A percentile compares a stretch with the other conserved stretches of the same genome.
These are phyloP conservation scores for Hassar affinis DNA, from an alignment of 2,113 vertebrate species.

Conservation along the genomic window DNA sequence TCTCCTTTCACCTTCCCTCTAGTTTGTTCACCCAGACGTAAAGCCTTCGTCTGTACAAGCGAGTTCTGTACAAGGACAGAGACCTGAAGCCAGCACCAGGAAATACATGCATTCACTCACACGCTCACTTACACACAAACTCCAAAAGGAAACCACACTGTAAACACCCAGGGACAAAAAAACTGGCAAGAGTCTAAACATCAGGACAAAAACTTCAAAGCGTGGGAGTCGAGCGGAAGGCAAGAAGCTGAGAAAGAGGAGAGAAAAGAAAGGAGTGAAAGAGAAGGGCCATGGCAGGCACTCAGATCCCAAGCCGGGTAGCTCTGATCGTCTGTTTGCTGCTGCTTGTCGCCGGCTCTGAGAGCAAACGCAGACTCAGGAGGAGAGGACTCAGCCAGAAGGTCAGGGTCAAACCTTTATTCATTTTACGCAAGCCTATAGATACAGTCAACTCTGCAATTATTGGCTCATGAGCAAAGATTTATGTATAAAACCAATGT, in stretches of 20 bases:
- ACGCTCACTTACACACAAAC: conserved; percentile 31
- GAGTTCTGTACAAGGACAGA: conserved; percentile 52
- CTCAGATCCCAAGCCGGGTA: conserved; percentile 12
- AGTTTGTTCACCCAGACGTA: conserved; percentile 21
- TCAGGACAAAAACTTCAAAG: conserved; percentile 26
- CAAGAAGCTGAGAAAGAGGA: not conserved
- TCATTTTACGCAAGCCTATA: not conserved
- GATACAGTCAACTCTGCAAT: not conserved
- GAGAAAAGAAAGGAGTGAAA: conserved; percentile 21
- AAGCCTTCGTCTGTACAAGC: conserved; percentile 53
- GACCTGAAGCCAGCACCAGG: conserved; percentile 21
- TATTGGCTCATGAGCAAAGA: not conserved
- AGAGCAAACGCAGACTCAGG: conserved; percentile 66
- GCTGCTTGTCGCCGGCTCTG: conserved; percentile 54
- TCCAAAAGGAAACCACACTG: conserved; percentile 31
- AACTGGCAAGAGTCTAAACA: conserved; percentile 3
- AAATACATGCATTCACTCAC: conserved; percentile 19
- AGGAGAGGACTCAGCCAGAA: conserved; percentile 75
- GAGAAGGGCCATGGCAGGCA: conserved; percentile 62
- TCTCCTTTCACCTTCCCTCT: conserved; percentile 52
- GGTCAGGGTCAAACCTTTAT: conserved; percentile 58
- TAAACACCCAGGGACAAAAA: conserved; percentile 24
- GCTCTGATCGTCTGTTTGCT: conserved; percentile 65
- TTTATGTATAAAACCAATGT: not conserved
- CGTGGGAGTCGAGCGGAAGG: conserved; percentile 18